phyloP scores from a whole-genome alignment of 92 coral and sea anemone species.

The Siderastrea radians region DNA sequence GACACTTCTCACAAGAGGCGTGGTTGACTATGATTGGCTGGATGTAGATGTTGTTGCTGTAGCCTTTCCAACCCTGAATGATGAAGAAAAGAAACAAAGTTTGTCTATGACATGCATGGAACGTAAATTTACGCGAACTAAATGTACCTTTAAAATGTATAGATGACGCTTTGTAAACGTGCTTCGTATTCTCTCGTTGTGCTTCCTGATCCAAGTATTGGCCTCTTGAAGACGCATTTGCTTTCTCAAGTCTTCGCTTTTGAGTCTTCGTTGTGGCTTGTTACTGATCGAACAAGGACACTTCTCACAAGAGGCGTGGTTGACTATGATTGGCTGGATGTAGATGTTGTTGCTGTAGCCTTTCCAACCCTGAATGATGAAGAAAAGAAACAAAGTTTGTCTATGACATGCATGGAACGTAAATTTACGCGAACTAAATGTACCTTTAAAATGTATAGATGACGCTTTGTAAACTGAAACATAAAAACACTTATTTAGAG shows the following conservation, averaged over 20 bases:
- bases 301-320: slow-evolving; percentile 36
- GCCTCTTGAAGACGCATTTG: slow-evolving; percentile 79
- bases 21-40: slow-evolving; percentile 80
- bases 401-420: background rate
- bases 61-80: slow-evolving; percentile 88
- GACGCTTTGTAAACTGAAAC: no score
- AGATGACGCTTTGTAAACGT: no score
- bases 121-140: no score
- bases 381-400: background rate
- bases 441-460: no score
- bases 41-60: slow-evolving; percentile 81
- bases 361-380: slow-evolving; percentile 78
- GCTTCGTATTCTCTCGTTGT: slow-evolving; percentile 80
- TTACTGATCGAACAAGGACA: background rate
- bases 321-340: slow-evolving; percentile 82
- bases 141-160: no score
- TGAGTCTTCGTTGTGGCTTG: slow-evolving; percentile 41
- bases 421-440: no score
- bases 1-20: slow-evolving; percentile 22
- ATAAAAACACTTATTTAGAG: no score
- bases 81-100: background rate
- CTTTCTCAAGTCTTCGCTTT: slow-evolving; percentile 54
- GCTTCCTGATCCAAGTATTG: slow-evolving; percentile 74
- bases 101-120: background rate
- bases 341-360: slow-evolving; percentile 86